Evolutionary conservation across 2,797 vertebrate genomes (phyloP), one percentile per base, ranked within the genome.

Genomic region (Helostoma temminkii): DNA sequence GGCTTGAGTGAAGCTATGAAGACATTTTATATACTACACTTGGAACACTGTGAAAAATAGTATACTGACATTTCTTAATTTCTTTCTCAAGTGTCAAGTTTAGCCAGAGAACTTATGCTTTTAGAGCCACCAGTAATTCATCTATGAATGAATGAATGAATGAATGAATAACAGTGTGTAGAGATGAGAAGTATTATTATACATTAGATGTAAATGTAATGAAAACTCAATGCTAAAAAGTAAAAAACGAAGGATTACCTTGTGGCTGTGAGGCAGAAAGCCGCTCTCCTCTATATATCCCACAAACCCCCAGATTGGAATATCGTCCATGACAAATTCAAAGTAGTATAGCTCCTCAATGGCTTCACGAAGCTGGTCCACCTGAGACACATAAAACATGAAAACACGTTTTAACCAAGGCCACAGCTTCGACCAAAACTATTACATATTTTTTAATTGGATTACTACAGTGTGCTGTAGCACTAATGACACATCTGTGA

Each of bases 271-370:
- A 76, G 96, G 96, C 76, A 98, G 83, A 88, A 98, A 97, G 66
- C 96, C 96, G 26, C 95, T 97, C 84, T 98, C 96, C 76, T 97
- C 96, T 87, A 97, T 95, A 90, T 97, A 97, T 54, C 96, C 96
- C 66, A 98, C 96, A 76, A 98, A 98, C 26, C 96, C 96, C 87
- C 95, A 96, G 72, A 98, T 94, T 6, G 96, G 96, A 82, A 97
- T 92, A 65, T 98, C 96, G 37, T 97, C 96, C 76, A 97, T 83
- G 79, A 97, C 95, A 83, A 98, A 97, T 80, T 97, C 96, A 89
- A 97, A 98, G 92, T 97, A 98, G 87, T 96, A 97, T 26, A 98
- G 89, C 87, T 97, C 96, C 78, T 98, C 96, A 1, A 98, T 95
- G 47, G 96, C 96, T 81, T 96, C 94, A 15, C 94, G 94, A 24